Evolutionary conservation across 2,888 invertebrate genomes (phyloP), one percentile per base, ranked within the genome.

Genomic region (Pelosia muscerda): DNA sequence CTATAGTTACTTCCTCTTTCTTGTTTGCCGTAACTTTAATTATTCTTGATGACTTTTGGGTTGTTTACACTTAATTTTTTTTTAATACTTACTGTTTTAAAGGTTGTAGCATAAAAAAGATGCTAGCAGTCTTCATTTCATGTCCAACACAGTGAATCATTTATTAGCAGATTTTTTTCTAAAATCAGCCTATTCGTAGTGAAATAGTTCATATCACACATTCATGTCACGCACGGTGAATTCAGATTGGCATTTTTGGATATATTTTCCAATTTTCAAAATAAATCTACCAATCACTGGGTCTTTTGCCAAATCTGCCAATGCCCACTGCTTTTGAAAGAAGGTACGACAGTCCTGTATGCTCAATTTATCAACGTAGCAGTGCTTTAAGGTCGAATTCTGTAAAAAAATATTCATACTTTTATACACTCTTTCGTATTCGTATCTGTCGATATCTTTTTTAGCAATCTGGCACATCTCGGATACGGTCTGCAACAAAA

Each of bases 1-100:
- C 0, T 42, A 57, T n/a, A 49, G n/a, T 19, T 15, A 26, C 56
- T 64, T 64, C 57, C 56, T 25, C 34, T 42, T 42, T 72, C 77
- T 74, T 70, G 66, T 71, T 79, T 42, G 42, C 26, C 23, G 19
- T 42, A 26, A 38, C 25, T 25, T 22, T 15, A 58, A 58, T 58
- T n/a, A 2, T 49, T 6, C n/a, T 49, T 1, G 19, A 49, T n/a
- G 49, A 8, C 19, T 49, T 49, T 49, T n/a, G 49, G n/a, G 19
- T 49, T 49, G 6, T 19, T 42, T 9, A 49, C n/a, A 49, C 19
- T 49, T 19, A 49, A 49, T n/a, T 49, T n/a, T 0, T 9, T 49
- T 6, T 49, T n/a, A 9, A n/a, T 49, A 49, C n/a, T 49, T 42
- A 19, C 5, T 42, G 19, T 42, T 42, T 19, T 5, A 42, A 19